A percentile compares a stretch with the other conserved stretches of the same genome.
Evolutionary conservation across 2,113 vertebrate genomes (phyloP).

Genomic region (Isichthys henryi): DNA sequence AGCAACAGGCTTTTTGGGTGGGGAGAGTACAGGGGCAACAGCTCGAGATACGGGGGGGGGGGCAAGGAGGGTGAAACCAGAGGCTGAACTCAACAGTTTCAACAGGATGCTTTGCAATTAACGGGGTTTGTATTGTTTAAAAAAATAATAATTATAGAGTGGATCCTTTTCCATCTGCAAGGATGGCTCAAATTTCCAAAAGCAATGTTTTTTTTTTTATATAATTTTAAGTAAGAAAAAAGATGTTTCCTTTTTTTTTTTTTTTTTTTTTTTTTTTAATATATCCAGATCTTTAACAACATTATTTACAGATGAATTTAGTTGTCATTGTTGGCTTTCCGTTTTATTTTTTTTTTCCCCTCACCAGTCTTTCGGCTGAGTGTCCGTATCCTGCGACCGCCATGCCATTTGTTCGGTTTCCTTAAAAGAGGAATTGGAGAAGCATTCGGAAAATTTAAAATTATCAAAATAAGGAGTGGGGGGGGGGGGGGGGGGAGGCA

Average conservation of each 20-base stretch:
- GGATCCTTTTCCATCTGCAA: constrained; percentile 56
- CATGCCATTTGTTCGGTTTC: constrained; percentile 47
- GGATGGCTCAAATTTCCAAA: constrained; percentile 66
- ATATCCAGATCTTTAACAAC: constrained; percentile 81
- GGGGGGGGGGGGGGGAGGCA: background rate
- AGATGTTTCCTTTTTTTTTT: constrained; percentile 69
- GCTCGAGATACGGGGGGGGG: background rate
- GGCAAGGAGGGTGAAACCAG: background rate
- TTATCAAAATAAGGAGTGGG: background rate
- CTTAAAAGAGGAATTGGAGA: constrained; percentile 69
- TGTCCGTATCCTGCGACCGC: constrained; percentile 65
- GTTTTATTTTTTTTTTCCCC: background rate
- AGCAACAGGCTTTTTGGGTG: background rate
- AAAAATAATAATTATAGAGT: constrained; percentile 58
- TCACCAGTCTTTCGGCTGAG: constrained; percentile 69
- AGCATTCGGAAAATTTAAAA: constrained; percentile 70
- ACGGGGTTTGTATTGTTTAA: constrained; percentile 51
- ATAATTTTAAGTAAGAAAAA: constrained; percentile 76
- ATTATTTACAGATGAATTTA: constrained; percentile 81
- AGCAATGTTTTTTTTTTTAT: constrained; percentile 66
- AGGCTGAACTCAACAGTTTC: background rate
- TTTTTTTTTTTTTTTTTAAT: constrained; percentile 74
- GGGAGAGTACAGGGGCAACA: background rate
- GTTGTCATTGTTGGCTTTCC: constrained; percentile 16
- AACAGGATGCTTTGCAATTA: constrained; percentile 50